Conservation (phyloP, 2,888 invertebrate species). For the Byasa hedistus region DNA sequence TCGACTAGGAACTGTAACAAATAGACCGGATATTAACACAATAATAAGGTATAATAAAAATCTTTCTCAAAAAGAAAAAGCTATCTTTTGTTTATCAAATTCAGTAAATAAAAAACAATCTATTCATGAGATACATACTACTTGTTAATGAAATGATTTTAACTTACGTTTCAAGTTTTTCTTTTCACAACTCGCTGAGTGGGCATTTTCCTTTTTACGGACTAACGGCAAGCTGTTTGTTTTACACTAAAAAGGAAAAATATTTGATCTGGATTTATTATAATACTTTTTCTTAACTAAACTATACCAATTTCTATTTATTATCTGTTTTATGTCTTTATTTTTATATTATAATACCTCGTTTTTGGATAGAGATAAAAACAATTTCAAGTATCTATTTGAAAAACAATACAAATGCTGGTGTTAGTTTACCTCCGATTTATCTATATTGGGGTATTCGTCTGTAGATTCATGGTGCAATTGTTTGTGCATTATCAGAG, state of each 20-base stretch:
- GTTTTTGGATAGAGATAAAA: too few species aligned
- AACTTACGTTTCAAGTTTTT: slow-evolving; percentile 46
- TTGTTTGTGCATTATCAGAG: slow-evolving; percentile 63
- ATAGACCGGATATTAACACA: neutral
- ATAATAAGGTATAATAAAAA: too few species aligned
- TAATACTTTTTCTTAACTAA: neutral
- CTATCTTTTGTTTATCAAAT: too few species aligned
- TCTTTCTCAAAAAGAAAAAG: too few species aligned
- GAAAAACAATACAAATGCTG: neutral
- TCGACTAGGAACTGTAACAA: slow-evolving; percentile 41
- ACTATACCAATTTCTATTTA: neutral
- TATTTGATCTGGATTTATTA: neutral
- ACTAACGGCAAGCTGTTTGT: slow-evolving; percentile 42
- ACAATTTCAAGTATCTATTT: too few species aligned
- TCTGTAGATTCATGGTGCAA: slow-evolving; percentile 51
- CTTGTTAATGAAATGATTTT: neutral
- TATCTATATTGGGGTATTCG: slow-evolving; percentile 31
- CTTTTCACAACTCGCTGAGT: slow-evolving; percentile 36
- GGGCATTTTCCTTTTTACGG: slow-evolving; percentile 31
- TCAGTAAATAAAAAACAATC: too few species aligned
- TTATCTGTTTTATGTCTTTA: neutral
- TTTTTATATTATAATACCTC: too few species aligned
- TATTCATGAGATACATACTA: too few species aligned
- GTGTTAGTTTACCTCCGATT: slow-evolving; percentile 18
- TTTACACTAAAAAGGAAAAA: slow-evolving; percentile 46